Evolutionary conservation across 2,888 invertebrate species (phyloP), one percentile per base, ranked within the genome.

Genomic region (Keiferia lycopersicella): DNA sequence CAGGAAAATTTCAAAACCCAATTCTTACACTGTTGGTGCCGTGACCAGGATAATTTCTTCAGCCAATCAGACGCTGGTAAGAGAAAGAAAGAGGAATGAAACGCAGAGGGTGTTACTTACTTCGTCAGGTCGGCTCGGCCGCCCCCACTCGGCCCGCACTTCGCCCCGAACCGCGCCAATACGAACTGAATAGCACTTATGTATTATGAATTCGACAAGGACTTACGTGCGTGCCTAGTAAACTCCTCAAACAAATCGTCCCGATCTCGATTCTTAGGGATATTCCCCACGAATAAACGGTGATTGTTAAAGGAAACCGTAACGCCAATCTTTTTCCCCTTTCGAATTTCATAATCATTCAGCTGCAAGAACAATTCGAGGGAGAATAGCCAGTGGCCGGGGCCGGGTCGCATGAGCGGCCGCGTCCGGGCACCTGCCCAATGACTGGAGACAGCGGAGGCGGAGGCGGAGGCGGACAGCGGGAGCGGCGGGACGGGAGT

Each of bases 221-320:
- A 97, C 97, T 97, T 97, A 98, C 98, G 98, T 97, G 98, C 98
- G 95, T 98, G 97, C 95, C 98, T 98, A 94, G 97, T 95, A 96
- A 98, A 98, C 95, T 98, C 98, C 96, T 98, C 98, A 95, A 96
- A 96, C 94, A 98, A 97, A 96, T 98, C 98, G 94, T 98, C 98
- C 95, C 96, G 97, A 95, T 98, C 97, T 96, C 98, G 98, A 96
- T 97, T 98, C 96, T 98, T 98, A 95, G 98, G 98, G 95, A 98
- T 98, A 97, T 98, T 98, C 94, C 98, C 98, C 95, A 98, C 98
- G 97, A 98, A 98, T 95, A 98, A 96, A 95, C 98, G 97, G 94
- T 98, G 97, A 96, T 98, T 98, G 96, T 98, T 98, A 96, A 98
- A 97, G 94, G 98, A 98, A 95, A 98, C 96, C 94, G 98, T 98